Evolutionary conservation across 2,113 vertebrate genomes (phyloP), one percentile per base, ranked within the genome.

Genomic region (Brevimyrus niger): DNA sequence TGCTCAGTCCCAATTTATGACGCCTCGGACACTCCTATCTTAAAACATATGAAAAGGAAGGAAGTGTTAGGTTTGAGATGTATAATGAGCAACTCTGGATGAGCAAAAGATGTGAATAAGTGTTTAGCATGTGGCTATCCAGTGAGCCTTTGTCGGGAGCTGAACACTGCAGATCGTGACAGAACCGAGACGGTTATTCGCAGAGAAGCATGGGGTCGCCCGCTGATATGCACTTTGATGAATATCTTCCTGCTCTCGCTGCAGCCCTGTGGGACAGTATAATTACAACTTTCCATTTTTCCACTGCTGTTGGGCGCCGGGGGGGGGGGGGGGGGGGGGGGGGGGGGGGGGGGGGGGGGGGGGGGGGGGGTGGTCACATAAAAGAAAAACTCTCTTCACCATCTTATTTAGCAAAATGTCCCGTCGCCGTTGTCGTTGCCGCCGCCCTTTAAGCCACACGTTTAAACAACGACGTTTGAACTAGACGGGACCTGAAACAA

Each of bases 261-360:
- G 87, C 83, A 58, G 69, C 89, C 92, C 87, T 90, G 89, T 88
- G 90, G 92, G 92, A 94, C 90, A 90, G 91, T 84, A 91, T 91
- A 93, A 93, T 92, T 92, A 92, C 89, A 92, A 82, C 90, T 91
- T 90, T 92, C 88, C 92, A 93, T 94, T 92, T 90, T 48, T 87
- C 69, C 35, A 38, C 65, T 35, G 65, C 11, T 38, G 31, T 38
- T 38, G 31, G 19, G 13, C 5, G 42, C n/a, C n/a, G 42, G 0
- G 42, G 42, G 42, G 4, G 4, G 42, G 89, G 90, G 27, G 42
- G 42, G 0, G 42, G 42, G 42, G 4, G 4, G 42, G 89, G 90
- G 27, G 42, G 42, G 0, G 42, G 42, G 42, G 4, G 4, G 42
- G 89, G 90, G 27, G 42, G 42, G 0, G 42, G 42, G 42, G 4